Evolutionary conservation across 1,140 invertebrate species (phyloP).

Genomic region (honey bee (Apis mellifera)): Amel_HAv3.1 CM009937.2:2108501-2109000

Average conservation of each 20-base stretch:
- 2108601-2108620: no score
- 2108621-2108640: no score
- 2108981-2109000: neutral
- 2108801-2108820: conserved; percentile 77
- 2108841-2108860: conserved; percentile 9
- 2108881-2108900: neutral
- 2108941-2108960: no score
- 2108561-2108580: neutral
- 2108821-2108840: conserved; percentile 69
- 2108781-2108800: conserved; percentile 73
- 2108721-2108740: neutral
- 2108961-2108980: neutral
- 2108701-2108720: neutral
- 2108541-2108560: neutral
- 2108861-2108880: conserved; percentile 27
- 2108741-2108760: neutral
- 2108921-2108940: no score
- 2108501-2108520: neutral
- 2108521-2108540: no score
- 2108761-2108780: conserved; percentile 20
- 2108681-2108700: neutral
- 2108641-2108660: no score
- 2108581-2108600: neutral
- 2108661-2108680: neutral
- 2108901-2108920: no score